Base-by-base conservation (phyloP, 37 sponge, comb jelly and placozoan species). In the Theonella swinhoei region DNA sequence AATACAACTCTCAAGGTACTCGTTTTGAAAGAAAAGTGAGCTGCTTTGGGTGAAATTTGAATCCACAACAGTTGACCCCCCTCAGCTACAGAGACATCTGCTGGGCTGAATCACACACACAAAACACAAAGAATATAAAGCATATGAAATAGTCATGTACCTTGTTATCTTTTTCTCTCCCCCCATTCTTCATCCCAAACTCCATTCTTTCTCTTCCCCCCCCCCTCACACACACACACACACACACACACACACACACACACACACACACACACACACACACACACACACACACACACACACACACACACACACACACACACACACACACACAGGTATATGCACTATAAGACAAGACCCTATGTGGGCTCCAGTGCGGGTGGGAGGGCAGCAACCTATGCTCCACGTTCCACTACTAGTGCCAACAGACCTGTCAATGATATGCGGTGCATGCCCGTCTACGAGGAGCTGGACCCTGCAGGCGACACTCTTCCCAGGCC, bases 341-440 rank as follows among this genome's bases (percentile, higher is more conserved):
- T 91, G 92, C 92, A 91, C 62, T 87, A 91, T 54, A 58, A 83
- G 80, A 75, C 83, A 74, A 91, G 87, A 69, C 42, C 87, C 38
- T 66, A 64, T 47, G 8, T 47, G 54, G 54, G 14, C 11, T 47
- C 54, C 7, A 14, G 14, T 7, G 54, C 11, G 54, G 14, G 54
- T 17, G 54, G 54, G 14, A 14, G 54, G 14, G 54, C 54, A 47
- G 54, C 14, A 47, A 47, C n/a, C n/a, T n/a, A n/a, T n/a, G n/a
- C n/a, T n/a, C n/a, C n/a, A n/a, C n/a, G 54, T 7, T 17, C 54
- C 7, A 14, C 14, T 14, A 47, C 54, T 14, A 47, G 14, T 14
- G 14, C 54, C 54, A 47, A 14, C 54, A 23, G 75, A 43, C 31
- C 71, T 22, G 38, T 35, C 20, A 63, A 78, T n/a, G 78, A 78